Base-by-base conservation (phyloP, 2,797 vertebrate species). In the Intellagama lesueurii region DNA sequence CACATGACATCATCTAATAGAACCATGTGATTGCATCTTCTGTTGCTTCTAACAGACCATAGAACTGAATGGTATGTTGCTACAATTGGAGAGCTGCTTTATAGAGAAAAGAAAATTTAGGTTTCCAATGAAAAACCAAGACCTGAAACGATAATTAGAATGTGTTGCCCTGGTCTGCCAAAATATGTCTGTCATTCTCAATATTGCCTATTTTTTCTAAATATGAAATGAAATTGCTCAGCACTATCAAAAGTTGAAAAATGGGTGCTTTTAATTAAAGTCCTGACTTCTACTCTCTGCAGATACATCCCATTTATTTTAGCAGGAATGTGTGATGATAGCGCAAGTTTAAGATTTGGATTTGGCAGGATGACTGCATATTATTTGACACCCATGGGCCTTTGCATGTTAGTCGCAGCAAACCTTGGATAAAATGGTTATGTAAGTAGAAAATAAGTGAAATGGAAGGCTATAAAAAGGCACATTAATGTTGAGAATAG, bases 61-160 rank as follows among this genome's bases (percentile, higher is more conserved):
- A 66, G 17, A 7, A 28, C 35, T 24, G 40, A 44, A 7, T 72
- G 86, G 3, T 2, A 87, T 91, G 8, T n/a, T 47, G 16, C 81
- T 1, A 0, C 28, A 40, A 7, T 85, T 85, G 17, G 56, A 0
- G 6, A 11, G 0, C 0, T 44, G 32, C 69, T 91, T 88, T 60
- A 64, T 32, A 88, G 32, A 90, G 49, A 86, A 30, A 81, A 6
- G 24, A 78, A 70, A 1, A 56, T 93, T 92, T 87, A 85, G 56
- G 22, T 73, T 93, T 91, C n/a, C 6, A 8, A 0, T 14, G 85
- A 88, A 90, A 81, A 83, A 8, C 0, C 1, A 5, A 84, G 90
- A 64, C 19, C 0, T 60, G 32, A 75, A 24, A 16, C 4, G 79
- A 32, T 17, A 83, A 87, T n/a, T 69, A 64, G 73, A 44, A 49